Evolutionary conservation across 2,888 invertebrate species (phyloP), one percentile per base, ranked within the genome.

Genomic region (Gasteruption jaculator): DNA sequence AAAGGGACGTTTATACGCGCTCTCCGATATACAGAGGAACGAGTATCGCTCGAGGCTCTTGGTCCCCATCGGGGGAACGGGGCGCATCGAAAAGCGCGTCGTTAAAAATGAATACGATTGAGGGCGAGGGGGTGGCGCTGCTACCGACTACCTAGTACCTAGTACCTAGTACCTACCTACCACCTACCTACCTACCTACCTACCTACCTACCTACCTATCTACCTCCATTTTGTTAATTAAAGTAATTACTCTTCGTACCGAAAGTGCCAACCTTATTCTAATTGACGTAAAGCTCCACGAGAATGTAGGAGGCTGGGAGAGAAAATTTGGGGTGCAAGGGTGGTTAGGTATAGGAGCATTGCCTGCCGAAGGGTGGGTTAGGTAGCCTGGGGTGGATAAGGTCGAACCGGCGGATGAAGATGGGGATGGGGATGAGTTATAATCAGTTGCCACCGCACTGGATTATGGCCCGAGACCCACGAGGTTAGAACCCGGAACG

Each of bases 211-310:
- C n/a, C n/a, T 51, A 50, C 61, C 58, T 60, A 61, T 57, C 60
- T 58, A 57, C 61, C 63, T 69, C 71, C 71, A 71, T 73, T 73
- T 73, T 72, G 72, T 73, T 73, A 73, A 73, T 73, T 73, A 73
- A 73, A 73, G 73, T 73, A 73, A 73, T 73, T 73, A 73, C 72
- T 73, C 73, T 73, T 73, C 72, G 71, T 70, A 69, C 61, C 65
- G 69, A 68, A 71, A 73, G 71, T 71, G 72, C 72, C 72, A 73
- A 70, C 73, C 72, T 73, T 72, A 72, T 72, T 71, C 72, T 73
- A 73, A 73, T 73, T 73, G 73, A 73, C 71, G 72, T 68, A 68
- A 65, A 71, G 68, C 71, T 68, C 57, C 60, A 58, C 55, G 61
- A n/a, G 61, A 54, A 53, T 42, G 57, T 55, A 46, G 46, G 42